Evolutionary conservation across 1,140 invertebrate genomes (phyloP), one percentile per base, ranked within the genome.

Genomic region (Mamestra configurata): DNA sequence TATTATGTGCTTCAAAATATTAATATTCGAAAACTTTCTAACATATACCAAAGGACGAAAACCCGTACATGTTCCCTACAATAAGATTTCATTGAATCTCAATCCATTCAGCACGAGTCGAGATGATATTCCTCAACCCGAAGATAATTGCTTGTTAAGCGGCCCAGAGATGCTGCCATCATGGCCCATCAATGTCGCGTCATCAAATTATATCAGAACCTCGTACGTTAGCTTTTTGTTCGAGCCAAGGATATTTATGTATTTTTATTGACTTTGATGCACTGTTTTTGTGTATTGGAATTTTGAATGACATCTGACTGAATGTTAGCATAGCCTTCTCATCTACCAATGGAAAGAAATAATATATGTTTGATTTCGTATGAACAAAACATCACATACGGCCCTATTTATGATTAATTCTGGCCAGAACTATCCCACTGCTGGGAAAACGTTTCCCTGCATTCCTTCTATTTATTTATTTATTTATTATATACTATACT

Each of bases 131-230:
- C 43, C 43, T 46, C 13, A 15, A 46, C 6, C 35, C 22, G 4
- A 24, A 61, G 31, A 35, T 61, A 61, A 61, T 61, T 61, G 57
- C 57, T 13, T 35, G 24, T 61, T 61, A 61, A 31, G 13, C 27
- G 27, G 15, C 27, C 22, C 57, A 31, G 24, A 24, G 22, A 13
- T n/a, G 27, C 24, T 35, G 57, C 35, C 57, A 61, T 61, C 15
- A n/a, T 3, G 13, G 5, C 13, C 27, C 57, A 61, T 61, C 57
- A 61, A 61, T 61, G 57, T 61, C 57, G 53, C 53, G 22, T 55
- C 53, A 55, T 55, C 22, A 55, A 55, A 55, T 55, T 24, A 55
- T 13, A 55, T 61, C 24, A 7, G 27, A 15, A 10, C 15, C 57
- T 31, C 27, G 31, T 61, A n/a, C n/a, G 27, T 35, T 61, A 2